These are phyloP conservation scores for Salvator merianae DNA, from an alignment of 2,113 vertebrate genomes.

Conservation along the genomic window DNA sequence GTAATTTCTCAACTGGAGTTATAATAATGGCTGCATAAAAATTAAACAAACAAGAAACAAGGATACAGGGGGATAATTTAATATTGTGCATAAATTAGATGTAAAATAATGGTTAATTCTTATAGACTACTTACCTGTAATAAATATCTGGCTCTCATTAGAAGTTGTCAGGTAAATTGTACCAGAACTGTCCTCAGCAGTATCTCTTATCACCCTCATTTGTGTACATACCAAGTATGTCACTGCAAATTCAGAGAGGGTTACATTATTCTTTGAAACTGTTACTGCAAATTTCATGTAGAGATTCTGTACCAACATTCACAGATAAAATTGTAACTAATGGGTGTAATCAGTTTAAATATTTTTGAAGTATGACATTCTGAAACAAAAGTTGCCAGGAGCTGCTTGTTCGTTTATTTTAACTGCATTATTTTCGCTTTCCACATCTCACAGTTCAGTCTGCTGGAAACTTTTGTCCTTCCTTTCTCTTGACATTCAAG, in stretches of 20 bases:
- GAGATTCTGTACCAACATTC: background rate
- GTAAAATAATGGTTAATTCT: background rate
- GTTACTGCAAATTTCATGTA: background rate
- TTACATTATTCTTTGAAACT: background rate
- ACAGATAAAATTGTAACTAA: too few relatives aligned
- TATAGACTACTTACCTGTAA: constrained; percentile 77
- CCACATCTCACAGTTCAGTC: background rate
- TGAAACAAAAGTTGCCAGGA: background rate
- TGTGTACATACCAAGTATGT: constrained; percentile 89
- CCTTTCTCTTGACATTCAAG: background rate
- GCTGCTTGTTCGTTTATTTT: background rate
- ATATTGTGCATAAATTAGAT: background rate
- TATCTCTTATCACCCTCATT: constrained; percentile 84
- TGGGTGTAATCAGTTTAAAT: background rate
- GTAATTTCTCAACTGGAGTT: too few relatives aligned
- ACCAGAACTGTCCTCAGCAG: constrained; percentile 56
- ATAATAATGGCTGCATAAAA: too few relatives aligned
- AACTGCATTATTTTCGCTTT: background rate
- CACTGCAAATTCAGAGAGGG: constrained; percentile 64
- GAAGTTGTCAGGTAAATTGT: constrained; percentile 87
- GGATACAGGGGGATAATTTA: too few relatives aligned
- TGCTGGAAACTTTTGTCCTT: background rate
- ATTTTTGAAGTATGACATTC: background rate
- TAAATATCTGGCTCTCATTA: constrained; percentile 86
- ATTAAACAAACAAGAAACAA: background rate